Evolutionary conservation across 1,140 invertebrate species (phyloP).

Genomic region (Streblospio benedicti): DNA sequence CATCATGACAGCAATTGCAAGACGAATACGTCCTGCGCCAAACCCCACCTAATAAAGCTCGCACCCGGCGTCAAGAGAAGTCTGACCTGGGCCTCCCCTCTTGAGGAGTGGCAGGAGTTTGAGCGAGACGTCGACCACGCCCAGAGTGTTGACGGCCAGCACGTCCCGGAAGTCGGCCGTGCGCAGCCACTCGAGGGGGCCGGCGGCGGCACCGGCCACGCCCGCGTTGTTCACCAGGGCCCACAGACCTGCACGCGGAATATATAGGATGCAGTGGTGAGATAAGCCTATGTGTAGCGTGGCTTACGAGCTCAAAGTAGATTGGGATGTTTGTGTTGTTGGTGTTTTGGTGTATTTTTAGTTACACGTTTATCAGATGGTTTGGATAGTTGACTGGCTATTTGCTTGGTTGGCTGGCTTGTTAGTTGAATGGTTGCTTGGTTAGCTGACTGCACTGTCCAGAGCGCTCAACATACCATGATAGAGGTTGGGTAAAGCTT

Average conservation of each 20-base stretch:
- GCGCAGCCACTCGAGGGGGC: conserved; percentile 35
- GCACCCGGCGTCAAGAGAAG: too few species aligned
- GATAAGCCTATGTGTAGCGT: not conserved
- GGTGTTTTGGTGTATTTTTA: not conserved
- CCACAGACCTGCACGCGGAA: conserved; percentile 9
- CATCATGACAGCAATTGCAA: too few species aligned
- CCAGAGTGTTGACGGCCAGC: conserved; percentile 40
- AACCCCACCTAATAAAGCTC: too few species aligned
- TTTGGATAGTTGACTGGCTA: not conserved
- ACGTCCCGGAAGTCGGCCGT: conserved; percentile 35
- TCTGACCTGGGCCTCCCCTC: too few species aligned
- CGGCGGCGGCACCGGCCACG: conserved; percentile 33
- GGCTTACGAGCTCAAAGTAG: not conserved
- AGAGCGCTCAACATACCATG: too few species aligned
- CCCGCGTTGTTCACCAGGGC: conserved; percentile 42
- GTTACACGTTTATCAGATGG: not conserved
- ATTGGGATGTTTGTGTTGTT: not conserved
- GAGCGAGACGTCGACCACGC: conserved; percentile 39
- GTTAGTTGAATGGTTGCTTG: not conserved
- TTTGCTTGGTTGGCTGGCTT: not conserved
- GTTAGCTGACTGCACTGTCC: too few species aligned
- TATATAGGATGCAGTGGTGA: not conserved
- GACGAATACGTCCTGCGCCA: too few species aligned
- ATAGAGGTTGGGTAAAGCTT: too few species aligned
- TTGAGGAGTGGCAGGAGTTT: conserved; percentile 38